A percentile compares a stretch with the other conserved stretches of the same genome.
phyloP scores from a whole-genome alignment of 2,888 invertebrate genomes.

The Stegana nigrithorax region DNA sequence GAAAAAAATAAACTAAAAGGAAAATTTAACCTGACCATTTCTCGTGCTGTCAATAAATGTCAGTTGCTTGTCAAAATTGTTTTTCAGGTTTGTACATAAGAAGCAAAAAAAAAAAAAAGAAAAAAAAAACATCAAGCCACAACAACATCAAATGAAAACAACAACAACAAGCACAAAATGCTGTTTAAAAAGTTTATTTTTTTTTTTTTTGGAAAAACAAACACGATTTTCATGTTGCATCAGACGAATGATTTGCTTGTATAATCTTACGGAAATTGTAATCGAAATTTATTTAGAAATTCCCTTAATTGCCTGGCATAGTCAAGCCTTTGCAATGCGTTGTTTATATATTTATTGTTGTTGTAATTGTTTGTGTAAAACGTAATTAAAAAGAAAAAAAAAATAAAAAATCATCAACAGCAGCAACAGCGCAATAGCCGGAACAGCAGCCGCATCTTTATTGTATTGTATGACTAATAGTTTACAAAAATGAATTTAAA shows the following conservation, averaged over 20 bases:
- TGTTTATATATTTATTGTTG: conserved; percentile 38
- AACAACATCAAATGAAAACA: conserved; percentile 22
- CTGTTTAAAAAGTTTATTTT: too few relatives aligned
- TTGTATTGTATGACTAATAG: conserved; percentile 48
- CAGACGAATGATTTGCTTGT: conserved; percentile 50
- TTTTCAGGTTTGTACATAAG: conserved; percentile 45
- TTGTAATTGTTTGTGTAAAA: conserved; percentile 42
- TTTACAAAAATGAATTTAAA: neutral
- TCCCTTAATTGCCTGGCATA: conserved; percentile 34
- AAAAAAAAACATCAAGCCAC: neutral
- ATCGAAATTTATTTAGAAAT: conserved; percentile 18
- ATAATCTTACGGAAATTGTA: conserved; percentile 24
- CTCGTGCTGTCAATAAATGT: conserved; percentile 59
- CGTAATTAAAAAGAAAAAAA: conserved; percentile 16
- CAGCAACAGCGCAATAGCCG: conserved; percentile 39
- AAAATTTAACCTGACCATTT: conserved; percentile 35
- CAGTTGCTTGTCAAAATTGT: conserved; percentile 62
- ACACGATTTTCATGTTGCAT: conserved; percentile 57
- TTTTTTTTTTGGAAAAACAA: conserved; percentile 29
- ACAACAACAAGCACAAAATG: too few relatives aligned
- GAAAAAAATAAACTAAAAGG: neutral
- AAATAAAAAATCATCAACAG: conserved; percentile 51
- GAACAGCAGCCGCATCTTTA: too few relatives aligned
- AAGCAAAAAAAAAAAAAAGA: conserved; percentile 21
- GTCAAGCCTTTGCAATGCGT: conserved; percentile 51